Conservation (phyloP, 2,113 vertebrate species). For the Eudorcas thomsonii region DNA sequence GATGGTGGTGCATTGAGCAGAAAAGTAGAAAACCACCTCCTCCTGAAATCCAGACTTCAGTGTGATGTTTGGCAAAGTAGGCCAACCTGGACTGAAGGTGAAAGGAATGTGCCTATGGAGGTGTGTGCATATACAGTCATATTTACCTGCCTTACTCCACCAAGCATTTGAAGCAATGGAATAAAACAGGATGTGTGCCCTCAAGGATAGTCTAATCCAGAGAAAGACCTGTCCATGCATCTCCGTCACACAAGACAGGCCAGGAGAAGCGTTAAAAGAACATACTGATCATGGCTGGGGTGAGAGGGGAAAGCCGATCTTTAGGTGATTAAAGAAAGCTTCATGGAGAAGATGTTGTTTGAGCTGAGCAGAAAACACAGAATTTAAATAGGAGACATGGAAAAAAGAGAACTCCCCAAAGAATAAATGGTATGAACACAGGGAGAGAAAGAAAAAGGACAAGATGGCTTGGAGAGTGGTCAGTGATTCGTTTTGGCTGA, state of each 20-base stretch:
- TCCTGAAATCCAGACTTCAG: not conserved
- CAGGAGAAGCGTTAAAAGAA: too few relatives aligned
- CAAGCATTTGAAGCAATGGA: not conserved
- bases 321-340: not conserved
- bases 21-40: not conserved
- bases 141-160: not conserved
- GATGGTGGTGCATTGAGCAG: not conserved
- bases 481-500: not conserved
- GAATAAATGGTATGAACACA: not conserved
- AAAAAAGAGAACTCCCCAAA: not conserved
- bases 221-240: not conserved
- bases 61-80: not conserved
- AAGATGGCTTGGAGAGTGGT: not conserved
- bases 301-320: not conserved
- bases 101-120: not conserved
- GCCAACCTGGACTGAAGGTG: not conserved
- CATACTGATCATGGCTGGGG: accelerated
- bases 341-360: not conserved
- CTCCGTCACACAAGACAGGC: not conserved
- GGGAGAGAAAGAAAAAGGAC: not conserved
- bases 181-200: not conserved
- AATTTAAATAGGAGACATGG: not conserved
- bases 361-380: not conserved
- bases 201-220: not conserved
- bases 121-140: not conserved